Evolutionary conservation across 37 sponge, comb jelly and placozoan species (phyloP), one percentile per base, ranked within the genome.

Genomic region (Lycopodina hypogea): DNA sequence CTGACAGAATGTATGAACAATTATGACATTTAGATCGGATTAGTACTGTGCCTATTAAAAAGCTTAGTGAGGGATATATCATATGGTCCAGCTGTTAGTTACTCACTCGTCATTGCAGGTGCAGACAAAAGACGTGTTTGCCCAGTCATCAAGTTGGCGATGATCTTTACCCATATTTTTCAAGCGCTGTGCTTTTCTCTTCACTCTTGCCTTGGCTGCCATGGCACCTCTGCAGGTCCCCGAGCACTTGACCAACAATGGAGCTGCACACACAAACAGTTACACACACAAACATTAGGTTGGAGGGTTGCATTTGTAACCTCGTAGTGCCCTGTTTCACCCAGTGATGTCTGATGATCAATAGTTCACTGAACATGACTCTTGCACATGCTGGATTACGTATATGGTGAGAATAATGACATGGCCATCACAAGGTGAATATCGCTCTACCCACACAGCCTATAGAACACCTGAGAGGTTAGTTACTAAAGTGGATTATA

Each of bases 171-270:
- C 93, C 62, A 75, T 72, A 21, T 56, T 64, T 69, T 33, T 81
- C 68, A 87, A 42, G n/a, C 82, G 37, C 32, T 70, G 36, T 1
- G 75, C 68, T 63, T 83, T 84, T 56, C 88, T 76, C 60, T 81
- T 80, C 50, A 55, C 81, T 45, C 85, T 69, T 14, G 75, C 89
- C 53, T 81, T 84, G 35, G 89, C 89, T 42, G 85, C 89, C 41
- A 57, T 42, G 30, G 93, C 93, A n/a, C 93, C 93, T 56, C 81
- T 58, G 62, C 93, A 92, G 56, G 81, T 63, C 0, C 89, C 93
- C 72, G 79, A 66, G 56, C 93, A 92, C 61, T 64, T 75, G 22
- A 92, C 88, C 42, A 85, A 76, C 73, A 52, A 19, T 11, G 90
- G 90, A 65, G 82, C 90, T 90, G 50, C 0, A 81, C 21, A 71